These are phyloP conservation scores for Botia almorhae DNA, from an alignment of 2,797 vertebrate species.

Conservation along the genomic window DNA sequence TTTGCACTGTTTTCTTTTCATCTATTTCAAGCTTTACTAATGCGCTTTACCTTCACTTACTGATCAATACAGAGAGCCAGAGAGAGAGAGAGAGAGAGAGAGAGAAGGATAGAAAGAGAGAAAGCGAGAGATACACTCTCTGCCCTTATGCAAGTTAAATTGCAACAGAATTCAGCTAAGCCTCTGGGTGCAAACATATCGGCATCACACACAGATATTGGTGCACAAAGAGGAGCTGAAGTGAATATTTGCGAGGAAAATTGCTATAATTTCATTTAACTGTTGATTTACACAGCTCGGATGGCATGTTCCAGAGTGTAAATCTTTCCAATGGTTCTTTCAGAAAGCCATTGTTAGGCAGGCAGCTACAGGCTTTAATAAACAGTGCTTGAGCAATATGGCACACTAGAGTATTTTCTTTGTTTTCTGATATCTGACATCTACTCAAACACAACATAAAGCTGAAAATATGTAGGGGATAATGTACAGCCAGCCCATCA, in stretches of 20 bases:
- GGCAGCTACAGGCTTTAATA: background rate
- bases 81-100: constrained; percentile 13
- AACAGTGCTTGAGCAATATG: background rate
- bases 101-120: background rate
- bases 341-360: background rate
- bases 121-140: constrained; percentile 18
- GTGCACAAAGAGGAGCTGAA: background rate
- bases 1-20: constrained; percentile 23
- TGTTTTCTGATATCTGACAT: background rate
- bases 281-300: constrained; percentile 23
- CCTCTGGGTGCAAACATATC: constrained; percentile 34
- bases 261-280: constrained; percentile 22
- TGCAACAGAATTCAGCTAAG: constrained; percentile 31
- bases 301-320: background rate
- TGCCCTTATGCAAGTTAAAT: constrained; percentile 24
- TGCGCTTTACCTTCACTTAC: constrained; percentile 25
- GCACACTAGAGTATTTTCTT: background rate
- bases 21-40: constrained; percentile 17
- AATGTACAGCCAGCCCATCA: background rate
- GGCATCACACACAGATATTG: constrained; percentile 11
- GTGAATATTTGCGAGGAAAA: constrained; percentile 17
- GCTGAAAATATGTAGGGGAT: background rate
- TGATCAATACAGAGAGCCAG: constrained; percentile 44
- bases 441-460: background rate
- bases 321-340: constrained; percentile 15